Evolutionary conservation across 2,797 vertebrate genomes (phyloP).

Genomic region (Pipistrellus kuhlii): DNA sequence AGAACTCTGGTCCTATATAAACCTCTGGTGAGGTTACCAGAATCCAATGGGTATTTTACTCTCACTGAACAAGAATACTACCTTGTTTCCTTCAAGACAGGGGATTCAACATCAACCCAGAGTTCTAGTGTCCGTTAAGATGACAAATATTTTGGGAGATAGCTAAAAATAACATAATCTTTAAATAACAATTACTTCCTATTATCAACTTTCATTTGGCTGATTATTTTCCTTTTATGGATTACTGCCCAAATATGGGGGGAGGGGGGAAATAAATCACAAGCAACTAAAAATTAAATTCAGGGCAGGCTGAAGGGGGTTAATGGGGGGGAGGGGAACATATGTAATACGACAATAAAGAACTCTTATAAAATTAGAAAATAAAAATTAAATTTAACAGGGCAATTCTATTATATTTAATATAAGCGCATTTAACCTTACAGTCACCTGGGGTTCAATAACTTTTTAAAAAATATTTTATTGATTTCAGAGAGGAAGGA

Average conservation of each 20-base stretch:
- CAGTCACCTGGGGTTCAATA: background rate
- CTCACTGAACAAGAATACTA: background rate
- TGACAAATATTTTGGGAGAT: background rate
- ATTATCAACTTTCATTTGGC: background rate
- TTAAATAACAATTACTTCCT: background rate
- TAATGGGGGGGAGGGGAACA: too few species aligned
- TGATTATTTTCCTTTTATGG: background rate
- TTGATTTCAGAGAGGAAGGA: too few species aligned
- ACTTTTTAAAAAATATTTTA: background rate
- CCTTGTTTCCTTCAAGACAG: background rate
- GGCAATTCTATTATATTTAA: constrained; percentile 15
- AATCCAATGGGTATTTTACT: background rate
- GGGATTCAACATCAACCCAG: background rate
- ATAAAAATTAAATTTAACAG: background rate
- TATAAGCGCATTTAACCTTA: background rate
- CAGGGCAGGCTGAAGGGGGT: background rate
- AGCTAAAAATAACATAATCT: background rate
- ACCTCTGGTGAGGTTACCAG: background rate
- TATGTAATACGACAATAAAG: too few species aligned
- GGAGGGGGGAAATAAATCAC: background rate
- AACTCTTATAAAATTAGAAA: too few species aligned
- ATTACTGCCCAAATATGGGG: background rate
- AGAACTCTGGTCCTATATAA: background rate
- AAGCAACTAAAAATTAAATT: background rate
- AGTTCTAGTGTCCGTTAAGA: background rate